Conservation (phyloP, 1,140 invertebrate genomes). For the roundworm (Caenorhabditis elegans) region DNA sequence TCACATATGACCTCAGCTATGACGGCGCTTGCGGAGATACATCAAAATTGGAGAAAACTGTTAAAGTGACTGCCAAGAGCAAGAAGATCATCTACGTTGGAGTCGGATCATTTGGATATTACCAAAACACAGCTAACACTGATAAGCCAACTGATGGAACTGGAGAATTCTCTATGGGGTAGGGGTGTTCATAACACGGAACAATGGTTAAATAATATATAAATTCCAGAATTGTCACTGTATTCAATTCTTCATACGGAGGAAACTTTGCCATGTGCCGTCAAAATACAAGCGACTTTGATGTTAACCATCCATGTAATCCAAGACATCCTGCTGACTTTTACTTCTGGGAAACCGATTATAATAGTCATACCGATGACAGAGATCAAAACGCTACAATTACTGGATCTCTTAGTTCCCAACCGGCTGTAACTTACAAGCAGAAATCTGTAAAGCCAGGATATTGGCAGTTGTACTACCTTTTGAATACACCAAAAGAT, state of each 20-base stretch:
- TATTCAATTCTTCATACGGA: neutral
- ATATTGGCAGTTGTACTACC: constrained; percentile 48
- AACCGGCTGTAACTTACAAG: neutral
- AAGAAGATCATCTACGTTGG: constrained; percentile 39
- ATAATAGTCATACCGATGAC: constrained; percentile 46
- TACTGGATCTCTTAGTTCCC: neutral
- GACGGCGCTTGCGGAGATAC: neutral
- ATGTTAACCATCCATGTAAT: constrained; percentile 48
- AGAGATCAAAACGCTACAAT: neutral
- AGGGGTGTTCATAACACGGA: neutral
- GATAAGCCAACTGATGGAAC: constrained; percentile 51
- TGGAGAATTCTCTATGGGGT: constrained; percentile 50
- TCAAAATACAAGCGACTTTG: neutral
- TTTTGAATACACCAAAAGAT: constrained; percentile 43
- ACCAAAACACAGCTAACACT: neutral
- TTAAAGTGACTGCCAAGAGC: neutral
- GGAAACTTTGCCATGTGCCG: constrained; percentile 45
- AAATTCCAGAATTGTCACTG: constrained; percentile 35
- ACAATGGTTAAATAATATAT: neutral
- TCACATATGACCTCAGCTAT: constrained; percentile 44
- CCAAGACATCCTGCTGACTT: constrained; percentile 54
- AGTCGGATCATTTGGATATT: constrained; percentile 15
- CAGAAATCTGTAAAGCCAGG: constrained; percentile 47
- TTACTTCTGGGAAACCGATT: constrained; percentile 49
- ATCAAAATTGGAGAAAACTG: neutral